These are phyloP conservation scores for Myxocyprinus asiaticus DNA, from an alignment of 2,113 vertebrate species.

Conservation along the genomic window DNA sequence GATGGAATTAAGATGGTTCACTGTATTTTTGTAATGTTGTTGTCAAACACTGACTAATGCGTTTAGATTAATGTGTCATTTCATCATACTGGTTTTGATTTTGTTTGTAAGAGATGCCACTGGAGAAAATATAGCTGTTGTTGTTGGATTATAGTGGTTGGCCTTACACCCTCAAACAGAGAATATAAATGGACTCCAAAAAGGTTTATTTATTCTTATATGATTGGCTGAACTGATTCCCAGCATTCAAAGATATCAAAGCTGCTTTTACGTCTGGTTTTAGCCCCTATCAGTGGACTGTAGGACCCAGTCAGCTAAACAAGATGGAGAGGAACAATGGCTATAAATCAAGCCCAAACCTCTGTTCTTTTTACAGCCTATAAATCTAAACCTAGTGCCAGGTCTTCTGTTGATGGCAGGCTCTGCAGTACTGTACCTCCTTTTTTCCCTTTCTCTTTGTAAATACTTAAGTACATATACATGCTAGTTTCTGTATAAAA, in stretches of 20 bases:
- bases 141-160: no score
- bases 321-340: slow-evolving; percentile 53
- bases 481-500: not conserved
- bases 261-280: slow-evolving; percentile 56
- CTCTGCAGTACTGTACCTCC: not conserved
- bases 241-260: slow-evolving; percentile 51
- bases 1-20: slow-evolving; percentile 1
- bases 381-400: slow-evolving; percentile 48
- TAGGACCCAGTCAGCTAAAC: slow-evolving; percentile 60
- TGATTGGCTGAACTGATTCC: slow-evolving; percentile 49
- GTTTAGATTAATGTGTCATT: no score
- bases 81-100: no score
- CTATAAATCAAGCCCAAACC: slow-evolving; percentile 59
- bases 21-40: no score
- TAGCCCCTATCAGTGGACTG: slow-evolving; percentile 60
- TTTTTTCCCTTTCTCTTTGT: not conserved
- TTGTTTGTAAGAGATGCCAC: no score
- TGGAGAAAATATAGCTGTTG: no score
- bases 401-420: not conserved
- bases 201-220: slow-evolving; percentile 62
- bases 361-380: slow-evolving; percentile 27
- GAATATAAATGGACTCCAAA: slow-evolving; percentile 37
- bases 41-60: no score
- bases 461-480: not conserved
- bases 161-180: no score